Evolutionary conservation across 2,797 vertebrate species (phyloP), one percentile per base, ranked within the genome.

Genomic region (Macrochelys suwanniensis): DNA sequence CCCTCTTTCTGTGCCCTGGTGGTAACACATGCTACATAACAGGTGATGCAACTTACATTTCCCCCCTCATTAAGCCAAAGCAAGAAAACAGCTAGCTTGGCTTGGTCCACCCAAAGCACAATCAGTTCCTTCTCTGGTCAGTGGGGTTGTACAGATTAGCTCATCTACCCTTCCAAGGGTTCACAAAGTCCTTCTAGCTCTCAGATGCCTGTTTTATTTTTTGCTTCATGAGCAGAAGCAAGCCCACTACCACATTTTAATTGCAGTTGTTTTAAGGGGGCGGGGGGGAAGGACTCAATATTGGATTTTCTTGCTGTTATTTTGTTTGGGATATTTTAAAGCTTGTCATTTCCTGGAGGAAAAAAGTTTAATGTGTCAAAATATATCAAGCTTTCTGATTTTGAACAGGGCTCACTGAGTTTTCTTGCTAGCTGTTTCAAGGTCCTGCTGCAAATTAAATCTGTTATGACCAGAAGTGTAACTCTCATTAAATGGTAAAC

Each of bases 291-390:
- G 65, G 45, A 37, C 13, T 50, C 56, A 84, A 6, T 3, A 11
- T 95, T 2, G 19, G 80, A 91, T 57, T 92, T 94, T 25, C 47
- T 81, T 96, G 82, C 78, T 90, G 45, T 89, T 88, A 83, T 21
- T 49, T 54, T 80, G 37, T 79, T 92, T 5, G 47, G 80, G 37
- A 31, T 37, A 25, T 96, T 96, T 95, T 78, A 89, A 90, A 96
- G 84, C 81, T 92, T 49, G 85, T 33, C 1, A 17, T 95, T 96
- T 95, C 88, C 90, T 95, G 89, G 82, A 94, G 94, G 92, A 87
- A 50, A 88, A 88, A 94, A 83, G 84, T 89, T 71, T 84, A 85
- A 84, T 0, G 1, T 89, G 65, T 92, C 87, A 92, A 91, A 94
- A 93, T 90, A 95, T 50, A 54, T 93, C 80, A 89, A 82, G 86